Percentiles rank a stretch among this genome's conserved stretches.
Evolutionary conservation across 2,888 invertebrate species (phyloP).

Genomic region (Choreutis nemorana): DNA sequence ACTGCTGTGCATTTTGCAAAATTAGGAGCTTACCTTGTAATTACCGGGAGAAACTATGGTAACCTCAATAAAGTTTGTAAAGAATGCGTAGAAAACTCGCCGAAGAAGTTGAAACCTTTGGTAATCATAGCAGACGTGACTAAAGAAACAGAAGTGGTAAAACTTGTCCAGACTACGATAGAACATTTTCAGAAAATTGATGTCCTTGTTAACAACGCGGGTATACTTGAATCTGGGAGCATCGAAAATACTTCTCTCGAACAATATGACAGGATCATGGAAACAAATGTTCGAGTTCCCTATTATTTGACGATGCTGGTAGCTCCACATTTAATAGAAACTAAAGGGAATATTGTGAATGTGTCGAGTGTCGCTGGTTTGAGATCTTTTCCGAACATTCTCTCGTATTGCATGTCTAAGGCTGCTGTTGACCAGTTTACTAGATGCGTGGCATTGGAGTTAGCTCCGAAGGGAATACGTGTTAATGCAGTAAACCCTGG

Average conservation of each 20-base stretch:
- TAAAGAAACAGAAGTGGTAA: slow-evolving; percentile 71
- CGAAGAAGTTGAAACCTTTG: slow-evolving; percentile 48
- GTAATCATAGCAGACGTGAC: slow-evolving; percentile 71
- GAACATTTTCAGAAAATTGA: slow-evolving; percentile 74
- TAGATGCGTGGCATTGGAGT: slow-evolving; percentile 84
- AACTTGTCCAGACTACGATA: slow-evolving; percentile 72
- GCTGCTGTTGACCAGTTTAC: slow-evolving; percentile 95
- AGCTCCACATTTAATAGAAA: slow-evolving; percentile 80
- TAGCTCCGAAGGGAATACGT: slow-evolving; percentile 79
- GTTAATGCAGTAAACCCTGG: slow-evolving; percentile 95
- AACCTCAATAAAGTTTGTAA: slow-evolving; percentile 71
- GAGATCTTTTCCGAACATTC: slow-evolving; percentile 86
- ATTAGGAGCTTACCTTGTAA: slow-evolving; percentile 68
- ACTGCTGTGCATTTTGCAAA: slow-evolving; percentile 74
- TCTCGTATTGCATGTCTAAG: slow-evolving; percentile 93
- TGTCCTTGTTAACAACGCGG: slow-evolving; percentile 87
- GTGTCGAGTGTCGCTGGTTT: slow-evolving; percentile 92
- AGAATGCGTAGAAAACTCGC: slow-evolving; percentile 55
- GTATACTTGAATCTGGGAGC: slow-evolving; percentile 78
- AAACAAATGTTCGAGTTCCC: slow-evolving; percentile 81
- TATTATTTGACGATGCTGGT: slow-evolving; percentile 84
- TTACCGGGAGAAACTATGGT: slow-evolving; percentile 74
- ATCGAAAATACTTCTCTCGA: slow-evolving; percentile 84
- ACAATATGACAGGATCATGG: slow-evolving; percentile 88
- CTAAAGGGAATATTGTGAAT: slow-evolving; percentile 89